A percentile compares a stretch with the other conserved stretches of the same genome.
phyloP scores from a whole-genome alignment of 1,140 invertebrate genomes.

The Drosophila truncata region DNA sequence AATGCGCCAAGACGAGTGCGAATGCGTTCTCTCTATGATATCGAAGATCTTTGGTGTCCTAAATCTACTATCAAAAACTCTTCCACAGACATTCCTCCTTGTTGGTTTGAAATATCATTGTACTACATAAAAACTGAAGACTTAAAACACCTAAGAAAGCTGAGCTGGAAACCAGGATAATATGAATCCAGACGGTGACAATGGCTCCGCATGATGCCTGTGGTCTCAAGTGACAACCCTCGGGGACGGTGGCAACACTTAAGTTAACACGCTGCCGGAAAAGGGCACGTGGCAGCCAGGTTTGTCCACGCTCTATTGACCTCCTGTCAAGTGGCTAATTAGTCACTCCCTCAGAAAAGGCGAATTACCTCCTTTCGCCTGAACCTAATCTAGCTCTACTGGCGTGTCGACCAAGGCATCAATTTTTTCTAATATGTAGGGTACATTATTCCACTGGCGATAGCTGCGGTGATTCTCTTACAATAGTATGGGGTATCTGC shows the following conservation, averaged over 20 bases:
- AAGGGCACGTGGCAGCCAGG: conserved; percentile 26
- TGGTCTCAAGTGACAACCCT: background rate
- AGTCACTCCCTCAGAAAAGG: background rate
- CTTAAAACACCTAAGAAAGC: background rate
- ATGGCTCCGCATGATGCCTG: background rate
- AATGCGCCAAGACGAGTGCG: no score
- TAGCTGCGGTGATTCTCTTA: conserved; percentile 47
- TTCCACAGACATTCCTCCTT: no score
- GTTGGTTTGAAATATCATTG: no score
- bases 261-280: conserved; percentile 19
- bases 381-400: background rate
- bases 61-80: no score
- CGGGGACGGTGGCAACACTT: conserved; percentile 15
- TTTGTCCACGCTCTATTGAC: conserved; percentile 16
- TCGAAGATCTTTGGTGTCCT: no score
- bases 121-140: background rate
- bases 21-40: no score
- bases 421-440: conserved; percentile 49
- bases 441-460: conserved; percentile 27
- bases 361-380: background rate
- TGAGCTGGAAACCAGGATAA: background rate
- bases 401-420: conserved; percentile 14
- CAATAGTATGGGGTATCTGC: conserved; percentile 52
- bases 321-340: conserved; percentile 36
- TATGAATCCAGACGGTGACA: background rate